Evolutionary conservation across 2,797 vertebrate species (phyloP), one percentile per base, ranked within the genome.

Genomic region (Anniella stebbinsi): DNA sequence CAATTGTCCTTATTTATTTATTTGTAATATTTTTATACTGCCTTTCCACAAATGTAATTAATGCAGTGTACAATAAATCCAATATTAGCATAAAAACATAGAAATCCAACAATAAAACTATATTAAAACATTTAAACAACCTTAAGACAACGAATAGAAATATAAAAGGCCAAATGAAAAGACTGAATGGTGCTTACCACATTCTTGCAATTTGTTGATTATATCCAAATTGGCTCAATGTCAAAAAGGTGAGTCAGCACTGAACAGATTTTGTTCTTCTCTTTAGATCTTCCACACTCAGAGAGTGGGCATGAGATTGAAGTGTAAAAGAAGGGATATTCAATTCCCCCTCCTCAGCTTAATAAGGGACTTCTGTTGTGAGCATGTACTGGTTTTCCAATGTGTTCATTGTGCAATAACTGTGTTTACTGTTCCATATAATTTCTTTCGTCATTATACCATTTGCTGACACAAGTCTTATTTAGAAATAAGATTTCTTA

Each of bases 401-500:
- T 77, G 70, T 77, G 69, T 91, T 8, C 60, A 80, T 38, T 88
- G 92, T 45, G 72, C 25, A 7, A 54, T 60, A 72, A 45, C 73
- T 80, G 70, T 88, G 69, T 93, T 94, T 93, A 38, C 36, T 89
- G 66, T 70, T 66, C 91, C 18, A 41, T 1, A n/a, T 89, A 66
- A 15, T 84, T 92, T 93, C 88, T 89, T 38, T 91, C 88, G 69
- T 77, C 38, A 69, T 87, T 83, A 54, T 78, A 69, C 51, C 80
- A 90, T 87, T 87, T 83, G 86, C 80, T 87, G 86, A 77, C 86
- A 77, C 25, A 76, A 90, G 86, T 90, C 86, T 90, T 90, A 90
- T 90, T 41, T 94, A 92, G 87, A 96, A 94, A 93, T 63, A 36
- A 87, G 80, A 90, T 87, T 76, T 87, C 80, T 87, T 90, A 87